Percentiles rank a stretch among this genome's conserved stretches.
phyloP scores from a whole-genome alignment of 2,888 invertebrate species.

The Osedax fenrisi region DNA sequence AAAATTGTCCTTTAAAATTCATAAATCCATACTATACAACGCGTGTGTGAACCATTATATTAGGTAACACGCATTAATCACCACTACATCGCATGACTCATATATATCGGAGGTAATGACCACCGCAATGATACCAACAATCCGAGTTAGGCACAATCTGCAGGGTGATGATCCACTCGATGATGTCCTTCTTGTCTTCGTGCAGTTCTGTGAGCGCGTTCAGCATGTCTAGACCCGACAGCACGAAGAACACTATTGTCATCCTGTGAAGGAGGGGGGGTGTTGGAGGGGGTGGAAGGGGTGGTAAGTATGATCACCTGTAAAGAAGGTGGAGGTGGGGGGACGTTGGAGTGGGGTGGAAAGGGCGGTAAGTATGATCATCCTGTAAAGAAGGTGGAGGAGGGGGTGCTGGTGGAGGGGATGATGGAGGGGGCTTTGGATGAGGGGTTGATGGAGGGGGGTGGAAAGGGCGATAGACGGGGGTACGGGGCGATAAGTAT shows the following conservation, averaged over 20 bases:
- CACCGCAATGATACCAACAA: not conserved
- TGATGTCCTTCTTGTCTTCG: slow-evolving; percentile 60
- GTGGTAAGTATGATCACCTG: not conserved
- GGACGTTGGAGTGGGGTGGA: not conserved
- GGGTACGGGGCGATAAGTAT: too few relatives aligned
- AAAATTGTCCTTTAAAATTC: too few relatives aligned
- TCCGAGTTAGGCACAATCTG: slow-evolving; percentile 60
- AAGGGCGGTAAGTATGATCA: too few relatives aligned
- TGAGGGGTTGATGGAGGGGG: too few relatives aligned
- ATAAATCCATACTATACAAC: too few relatives aligned
- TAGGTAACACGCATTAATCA: too few relatives aligned
- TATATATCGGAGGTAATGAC: not conserved
- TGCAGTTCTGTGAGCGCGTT: slow-evolving; percentile 64
- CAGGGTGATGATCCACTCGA: slow-evolving; percentile 80
- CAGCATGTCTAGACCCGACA: slow-evolving; percentile 78
- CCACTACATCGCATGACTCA: too few relatives aligned
- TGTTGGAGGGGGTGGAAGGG: not conserved
- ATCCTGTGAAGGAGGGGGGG: slow-evolving; percentile 40
- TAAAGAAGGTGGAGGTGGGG: not conserved
- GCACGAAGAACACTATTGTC: slow-evolving; percentile 64
- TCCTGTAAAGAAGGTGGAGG: too few relatives aligned
- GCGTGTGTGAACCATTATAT: too few relatives aligned
- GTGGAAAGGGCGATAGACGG: too few relatives aligned
- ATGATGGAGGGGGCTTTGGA: not conserved
- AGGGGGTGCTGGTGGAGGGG: not conserved